A percentile compares a stretch with the other conserved stretches of the same genome.
Conservation (phyloP, 2,888 invertebrate genomes). For the Pristionchus exspectatus region DNA sequence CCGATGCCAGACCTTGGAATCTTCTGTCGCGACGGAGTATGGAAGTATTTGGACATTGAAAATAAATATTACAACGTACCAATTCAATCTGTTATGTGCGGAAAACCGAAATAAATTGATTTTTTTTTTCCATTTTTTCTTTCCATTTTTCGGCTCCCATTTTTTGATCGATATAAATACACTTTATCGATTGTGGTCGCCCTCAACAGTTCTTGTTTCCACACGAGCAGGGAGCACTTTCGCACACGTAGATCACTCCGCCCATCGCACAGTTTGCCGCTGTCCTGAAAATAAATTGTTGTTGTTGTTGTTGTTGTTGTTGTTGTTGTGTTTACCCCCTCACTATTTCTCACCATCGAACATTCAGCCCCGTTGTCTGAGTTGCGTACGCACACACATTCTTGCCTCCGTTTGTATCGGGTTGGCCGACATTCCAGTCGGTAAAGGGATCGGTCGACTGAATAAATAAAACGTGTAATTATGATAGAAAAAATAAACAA, state of each 20-base stretch:
- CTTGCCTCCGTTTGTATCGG: background rate
- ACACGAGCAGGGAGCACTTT: background rate
- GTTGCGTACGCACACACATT: background rate
- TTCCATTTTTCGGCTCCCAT: too few relatives aligned
- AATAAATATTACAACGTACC: too few relatives aligned
- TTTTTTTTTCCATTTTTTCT: too few relatives aligned
- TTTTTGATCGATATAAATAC: too few relatives aligned
- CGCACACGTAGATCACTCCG: background rate
- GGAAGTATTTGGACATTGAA: too few relatives aligned
- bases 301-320: background rate
- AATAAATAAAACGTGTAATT: background rate
- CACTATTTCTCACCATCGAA: background rate
- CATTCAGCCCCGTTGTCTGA: conserved; percentile 9
- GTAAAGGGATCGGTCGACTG: background rate
- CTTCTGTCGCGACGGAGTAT: too few relatives aligned
- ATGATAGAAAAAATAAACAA: background rate
- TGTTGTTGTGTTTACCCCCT: background rate
- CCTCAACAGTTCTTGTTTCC: background rate
- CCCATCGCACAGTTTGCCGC: background rate
- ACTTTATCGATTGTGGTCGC: background rate
- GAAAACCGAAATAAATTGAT: too few relatives aligned
- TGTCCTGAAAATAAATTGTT: background rate
- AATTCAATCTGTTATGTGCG: too few relatives aligned
- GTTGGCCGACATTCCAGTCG: background rate
- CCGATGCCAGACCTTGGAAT: too few relatives aligned